phyloP scores from a whole-genome alignment of 2,888 invertebrate species.

The Oegoconia quadripuncta region DNA sequence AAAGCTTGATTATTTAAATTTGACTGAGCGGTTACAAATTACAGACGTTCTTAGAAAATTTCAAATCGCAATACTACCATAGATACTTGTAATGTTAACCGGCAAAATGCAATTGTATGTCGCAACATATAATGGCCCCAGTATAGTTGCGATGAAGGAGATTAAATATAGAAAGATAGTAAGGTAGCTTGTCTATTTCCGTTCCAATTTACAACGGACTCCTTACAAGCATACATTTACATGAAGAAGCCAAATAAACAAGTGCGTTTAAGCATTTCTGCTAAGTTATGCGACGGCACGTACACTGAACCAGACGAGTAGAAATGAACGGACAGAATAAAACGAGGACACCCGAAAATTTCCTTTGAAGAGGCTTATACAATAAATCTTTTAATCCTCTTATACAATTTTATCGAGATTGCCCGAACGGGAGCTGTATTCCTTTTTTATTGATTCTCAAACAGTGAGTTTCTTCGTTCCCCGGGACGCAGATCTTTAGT shows the following conservation, averaged over 20 bases:
- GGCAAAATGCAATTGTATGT: too few relatives aligned
- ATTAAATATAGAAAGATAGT: background rate
- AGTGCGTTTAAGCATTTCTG: slow-evolving; percentile 36
- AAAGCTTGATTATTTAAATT: too few relatives aligned
- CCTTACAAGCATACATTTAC: background rate
- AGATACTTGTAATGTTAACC: too few relatives aligned
- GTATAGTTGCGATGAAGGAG: background rate
- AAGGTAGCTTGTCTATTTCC: background rate
- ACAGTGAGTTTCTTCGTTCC: background rate
- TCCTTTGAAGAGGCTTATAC: slow-evolving; percentile 66
- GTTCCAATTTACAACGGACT: background rate
- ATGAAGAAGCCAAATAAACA: slow-evolving; percentile 35
- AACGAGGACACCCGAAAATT: slow-evolving; percentile 65
- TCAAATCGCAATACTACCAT: too few relatives aligned
- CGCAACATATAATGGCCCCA: too few relatives aligned
- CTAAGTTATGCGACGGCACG: slow-evolving; percentile 56
- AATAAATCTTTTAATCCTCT: slow-evolving; percentile 75
- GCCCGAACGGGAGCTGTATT: slow-evolving; percentile 36
- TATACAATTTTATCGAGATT: slow-evolving; percentile 74
- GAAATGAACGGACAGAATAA: slow-evolving; percentile 62
- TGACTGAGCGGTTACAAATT: too few relatives aligned
- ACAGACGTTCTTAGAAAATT: too few relatives aligned
- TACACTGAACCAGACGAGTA: slow-evolving; percentile 44
- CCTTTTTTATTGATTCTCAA: slow-evolving; percentile 25
- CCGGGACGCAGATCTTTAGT: background rate